These are phyloP conservation scores for Clarias fuscus DNA, from an alignment of 2,797 vertebrate species.

Conservation along the genomic window DNA sequence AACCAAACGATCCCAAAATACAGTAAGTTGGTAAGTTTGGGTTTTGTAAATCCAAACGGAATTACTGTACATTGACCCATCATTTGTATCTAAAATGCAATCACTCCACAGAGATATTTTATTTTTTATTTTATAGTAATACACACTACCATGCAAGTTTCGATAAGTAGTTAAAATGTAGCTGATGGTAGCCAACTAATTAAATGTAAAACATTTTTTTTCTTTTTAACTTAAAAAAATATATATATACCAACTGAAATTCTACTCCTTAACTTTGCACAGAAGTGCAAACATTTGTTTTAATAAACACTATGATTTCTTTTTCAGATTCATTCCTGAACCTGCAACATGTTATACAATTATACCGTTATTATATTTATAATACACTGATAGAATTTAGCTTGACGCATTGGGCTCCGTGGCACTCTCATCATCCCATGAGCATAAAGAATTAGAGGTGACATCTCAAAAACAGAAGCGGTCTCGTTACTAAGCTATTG, in stretches of 20 bases:
- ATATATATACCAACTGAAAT: too few relatives aligned
- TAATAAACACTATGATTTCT: background rate
- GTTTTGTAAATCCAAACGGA: background rate
- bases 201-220: background rate
- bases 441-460: background rate
- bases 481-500: background rate
- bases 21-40: background rate
- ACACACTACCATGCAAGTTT: background rate
- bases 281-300: background rate
- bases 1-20: background rate
- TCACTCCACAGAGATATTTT: background rate
- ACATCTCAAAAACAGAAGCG: background rate
- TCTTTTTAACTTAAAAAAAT: background rate
- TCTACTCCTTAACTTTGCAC: background rate
- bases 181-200: background rate
- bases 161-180: background rate
- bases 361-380: background rate
- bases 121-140: background rate
- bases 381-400: background rate
- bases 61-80: background rate
- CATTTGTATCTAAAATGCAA: background rate
- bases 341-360: background rate
- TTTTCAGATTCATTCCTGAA: background rate
- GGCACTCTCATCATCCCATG: background rate
- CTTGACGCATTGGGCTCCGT: background rate